Evolutionary conservation across 2,888 invertebrate genomes (phyloP).

Genomic region (Frankliniella intonsa): DNA sequence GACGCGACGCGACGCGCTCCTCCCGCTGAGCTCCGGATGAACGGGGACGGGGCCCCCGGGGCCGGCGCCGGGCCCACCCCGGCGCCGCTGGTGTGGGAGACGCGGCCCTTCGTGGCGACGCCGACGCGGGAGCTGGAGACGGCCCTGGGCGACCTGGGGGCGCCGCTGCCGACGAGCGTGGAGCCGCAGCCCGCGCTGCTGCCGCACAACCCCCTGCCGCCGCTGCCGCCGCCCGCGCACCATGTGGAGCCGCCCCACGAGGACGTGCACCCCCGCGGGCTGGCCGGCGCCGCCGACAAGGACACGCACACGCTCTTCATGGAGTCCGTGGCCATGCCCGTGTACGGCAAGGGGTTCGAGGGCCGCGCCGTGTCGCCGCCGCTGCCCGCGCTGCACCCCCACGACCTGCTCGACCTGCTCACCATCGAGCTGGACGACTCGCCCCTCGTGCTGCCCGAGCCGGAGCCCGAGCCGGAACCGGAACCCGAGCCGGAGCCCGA

Average conservation of each 20-base stretch:
- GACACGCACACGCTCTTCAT: slow-evolving; percentile 1
- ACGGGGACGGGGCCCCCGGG: background rate
- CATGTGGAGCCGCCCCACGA: slow-evolving; percentile 16
- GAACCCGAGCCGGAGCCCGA: background rate
- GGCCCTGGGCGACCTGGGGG: background rate
- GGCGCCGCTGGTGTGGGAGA: slow-evolving; percentile 11
- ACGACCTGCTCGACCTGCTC: background rate
- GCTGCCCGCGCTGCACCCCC: slow-evolving; percentile 14
- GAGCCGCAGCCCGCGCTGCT: slow-evolving; percentile 14
- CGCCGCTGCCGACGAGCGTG: slow-evolving; percentile 7
- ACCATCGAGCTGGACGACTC: slow-evolving; percentile 13
- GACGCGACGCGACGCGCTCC: background rate
- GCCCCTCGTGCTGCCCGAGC: slow-evolving; percentile 17
- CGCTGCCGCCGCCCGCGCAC: slow-evolving; percentile 20
- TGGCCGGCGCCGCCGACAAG: background rate
- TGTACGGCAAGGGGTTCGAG: slow-evolving; percentile 9
- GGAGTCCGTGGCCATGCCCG: slow-evolving; percentile 5
- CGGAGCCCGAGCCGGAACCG: background rate
- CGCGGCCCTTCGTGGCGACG: slow-evolving; percentile 14
- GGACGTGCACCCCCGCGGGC: background rate
- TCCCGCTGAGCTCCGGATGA: background rate
- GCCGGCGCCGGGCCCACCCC: background rate
- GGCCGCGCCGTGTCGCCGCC: slow-evolving; percentile 16
- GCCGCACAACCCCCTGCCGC: slow-evolving; percentile 23
- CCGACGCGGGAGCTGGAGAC: slow-evolving; percentile 1